A percentile compares a stretch with the other conserved stretches of the same genome.
These are phyloP conservation scores for Catharus ustulatus DNA, from an alignment of 2,797 vertebrate genomes.

Conservation along the genomic window DNA sequence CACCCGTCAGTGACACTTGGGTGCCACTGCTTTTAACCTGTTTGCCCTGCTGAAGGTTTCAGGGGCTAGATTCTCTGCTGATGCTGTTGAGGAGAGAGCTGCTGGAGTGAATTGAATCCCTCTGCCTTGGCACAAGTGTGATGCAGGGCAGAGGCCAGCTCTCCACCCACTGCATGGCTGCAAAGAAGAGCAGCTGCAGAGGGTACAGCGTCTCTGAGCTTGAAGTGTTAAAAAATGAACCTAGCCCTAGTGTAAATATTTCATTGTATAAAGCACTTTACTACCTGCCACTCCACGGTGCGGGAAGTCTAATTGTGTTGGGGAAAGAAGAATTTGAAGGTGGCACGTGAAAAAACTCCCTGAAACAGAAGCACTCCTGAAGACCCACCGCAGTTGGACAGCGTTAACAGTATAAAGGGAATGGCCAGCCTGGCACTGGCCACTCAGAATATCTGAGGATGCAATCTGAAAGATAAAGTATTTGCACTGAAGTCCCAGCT, in stretches of 20 bases:
- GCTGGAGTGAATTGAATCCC: background rate
- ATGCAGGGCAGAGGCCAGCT: background rate
- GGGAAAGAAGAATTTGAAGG: slow-evolving; percentile 54
- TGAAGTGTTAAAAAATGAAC: slow-evolving; percentile 60
- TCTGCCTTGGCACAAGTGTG: background rate
- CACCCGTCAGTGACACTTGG: background rate
- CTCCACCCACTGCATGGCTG: background rate
- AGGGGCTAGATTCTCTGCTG: background rate
- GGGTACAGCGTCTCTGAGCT: slow-evolving; percentile 32
- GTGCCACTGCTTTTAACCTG: slow-evolving; percentile 23
- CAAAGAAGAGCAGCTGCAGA: slow-evolving; percentile 40
- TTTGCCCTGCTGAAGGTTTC: background rate
- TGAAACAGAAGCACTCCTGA: slow-evolving; percentile 68
- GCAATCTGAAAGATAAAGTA: slow-evolving; percentile 56
- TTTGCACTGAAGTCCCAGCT: slow-evolving; percentile 70
- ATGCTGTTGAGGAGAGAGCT: background rate
- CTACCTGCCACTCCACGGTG: slow-evolving; percentile 62
- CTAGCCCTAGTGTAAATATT: slow-evolving; percentile 71
- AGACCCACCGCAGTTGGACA: background rate
- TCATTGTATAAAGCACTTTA: slow-evolving; percentile 85
- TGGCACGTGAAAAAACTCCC: background rate
- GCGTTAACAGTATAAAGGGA: slow-evolving; percentile 27
- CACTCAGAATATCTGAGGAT: slow-evolving; percentile 50
- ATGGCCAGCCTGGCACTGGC: slow-evolving; percentile 35
- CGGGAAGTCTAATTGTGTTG: slow-evolving; percentile 55